A percentile compares a stretch with the other conserved stretches of the same genome.
phyloP scores from a whole-genome alignment of 2,888 invertebrate species.

The Trachelus tabidus region DNA sequence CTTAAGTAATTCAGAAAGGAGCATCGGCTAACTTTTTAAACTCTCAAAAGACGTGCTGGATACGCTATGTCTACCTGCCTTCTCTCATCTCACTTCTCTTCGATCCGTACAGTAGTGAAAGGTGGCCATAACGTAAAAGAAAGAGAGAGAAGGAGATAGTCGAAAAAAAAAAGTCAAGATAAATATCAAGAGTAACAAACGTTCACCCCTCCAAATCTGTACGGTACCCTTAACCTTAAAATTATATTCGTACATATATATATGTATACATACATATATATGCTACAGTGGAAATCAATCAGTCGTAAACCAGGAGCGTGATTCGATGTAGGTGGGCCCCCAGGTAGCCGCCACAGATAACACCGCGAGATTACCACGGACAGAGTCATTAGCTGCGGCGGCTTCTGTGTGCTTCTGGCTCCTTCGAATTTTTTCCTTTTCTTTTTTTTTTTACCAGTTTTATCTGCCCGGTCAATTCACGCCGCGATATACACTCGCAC shows the following conservation, averaged over 20 bases:
- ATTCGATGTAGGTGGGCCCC: slow-evolving; percentile 66
- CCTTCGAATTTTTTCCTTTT: slow-evolving; percentile 26
- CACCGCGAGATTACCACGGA: slow-evolving; percentile 65
- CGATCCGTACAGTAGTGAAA: neutral
- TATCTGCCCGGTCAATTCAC: slow-evolving; percentile 53
- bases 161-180: neutral
- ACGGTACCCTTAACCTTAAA: neutral
- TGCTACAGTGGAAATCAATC: slow-evolving; percentile 14
- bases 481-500: slow-evolving; percentile 40
- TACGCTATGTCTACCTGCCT: neutral
- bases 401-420: slow-evolving; percentile 58
- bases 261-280: neutral
- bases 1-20: slow-evolving; percentile 44
- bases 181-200: neutral
- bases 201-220: neutral
- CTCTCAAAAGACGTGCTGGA: slow-evolving; percentile 34
- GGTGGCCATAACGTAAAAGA: neutral
- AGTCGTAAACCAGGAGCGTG: slow-evolving; percentile 52
- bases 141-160: neutral
- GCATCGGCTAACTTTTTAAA: slow-evolving; percentile 49
- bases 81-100: neutral
- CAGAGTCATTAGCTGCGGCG: slow-evolving; percentile 66
- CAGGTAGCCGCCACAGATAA: slow-evolving; percentile 66
- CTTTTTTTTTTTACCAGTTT: slow-evolving; percentile 39
- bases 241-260: neutral